A percentile compares a stretch with the other conserved stretches of the same genome.
These are phyloP conservation scores for Tinamus guttatus DNA, from an alignment of 2,113 vertebrate genomes.

Conservation along the genomic window DNA sequence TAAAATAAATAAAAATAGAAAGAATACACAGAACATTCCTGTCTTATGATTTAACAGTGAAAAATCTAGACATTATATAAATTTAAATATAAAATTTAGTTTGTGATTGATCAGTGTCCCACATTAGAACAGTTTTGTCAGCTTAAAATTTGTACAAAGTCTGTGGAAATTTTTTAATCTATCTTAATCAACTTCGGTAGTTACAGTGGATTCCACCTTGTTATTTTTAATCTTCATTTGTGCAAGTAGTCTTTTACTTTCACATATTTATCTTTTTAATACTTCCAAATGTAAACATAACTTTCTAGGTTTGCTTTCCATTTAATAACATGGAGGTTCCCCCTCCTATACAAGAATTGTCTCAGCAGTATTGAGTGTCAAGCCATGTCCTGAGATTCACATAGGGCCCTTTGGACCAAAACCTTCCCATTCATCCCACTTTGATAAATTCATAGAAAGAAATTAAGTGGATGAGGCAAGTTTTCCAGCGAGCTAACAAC, in stretches of 20 bases:
- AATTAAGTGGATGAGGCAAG: background rate
- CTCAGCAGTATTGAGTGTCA: background rate
- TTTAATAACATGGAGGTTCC: background rate
- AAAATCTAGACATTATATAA: background rate
- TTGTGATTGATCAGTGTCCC: background rate
- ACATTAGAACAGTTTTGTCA: background rate
- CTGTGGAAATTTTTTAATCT: background rate
- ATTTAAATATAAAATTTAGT: background rate
- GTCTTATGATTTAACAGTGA: background rate
- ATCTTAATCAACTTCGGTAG: background rate
- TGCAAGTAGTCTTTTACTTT: background rate
- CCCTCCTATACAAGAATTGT: background rate
- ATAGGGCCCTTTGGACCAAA: background rate
- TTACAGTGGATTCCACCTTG: background rate
- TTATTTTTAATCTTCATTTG: background rate
- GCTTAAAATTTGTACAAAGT: background rate
- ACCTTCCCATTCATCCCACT: background rate
- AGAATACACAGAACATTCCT: background rate
- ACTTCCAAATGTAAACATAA: background rate
- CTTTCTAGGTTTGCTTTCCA: background rate
- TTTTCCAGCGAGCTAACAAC: background rate
- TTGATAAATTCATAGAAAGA: background rate
- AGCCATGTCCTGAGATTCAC: background rate
- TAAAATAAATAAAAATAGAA: background rate
- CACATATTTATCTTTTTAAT: background rate